Base-by-base conservation (phyloP, 2,888 invertebrate species). In the Philopedon plagiatum region DNA sequence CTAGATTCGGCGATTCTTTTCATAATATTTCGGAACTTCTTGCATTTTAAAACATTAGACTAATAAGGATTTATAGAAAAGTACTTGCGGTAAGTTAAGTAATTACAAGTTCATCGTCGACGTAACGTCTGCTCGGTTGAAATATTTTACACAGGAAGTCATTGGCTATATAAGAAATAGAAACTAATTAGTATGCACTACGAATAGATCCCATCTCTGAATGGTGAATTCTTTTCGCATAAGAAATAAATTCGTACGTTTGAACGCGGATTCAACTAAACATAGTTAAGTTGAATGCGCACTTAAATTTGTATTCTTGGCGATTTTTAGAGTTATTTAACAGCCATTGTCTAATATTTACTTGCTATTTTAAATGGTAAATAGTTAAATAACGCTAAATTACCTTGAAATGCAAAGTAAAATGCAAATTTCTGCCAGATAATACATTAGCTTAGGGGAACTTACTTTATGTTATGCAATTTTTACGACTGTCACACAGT, bases 181-280 rank as follows among this genome's bases (percentile, higher is more conserved):
- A 60, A 60, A 51, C 56, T 68, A 61, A 68, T 68, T 68, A 68
- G 68, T 68, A 68, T 68, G 61, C 68, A 60, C 29, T 61, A 68
- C 54, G 68, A 51, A 49, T 51, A 68, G 62, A 56, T 68, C 61
- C 54, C 68, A 68, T 68, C 68, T 68, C 62, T 61, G 61, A 62
- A 62, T 68, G 61, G 49, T 32, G 21, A 19, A 51, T 34, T 51
- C 51, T 63, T 63, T 63, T 49, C 34, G 60, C 67, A 67, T 67
- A 44, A 46, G 49, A 32, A 67, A 67, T 60, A 60, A 62, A 68
- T 61, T 56, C 41, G 37, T 66, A 37, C 58, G 19, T 62, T 41
- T 51, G 21, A 34, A 51, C 19, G 34, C 15, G n/a, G n/a, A n/a
- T n/a, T n/a, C n/a, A n/a, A n/a, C n/a, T n/a, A n/a, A n/a, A 51